Base-by-base conservation (phyloP, 2,888 invertebrate genomes). In the Pollenia griseotomentosa region DNA sequence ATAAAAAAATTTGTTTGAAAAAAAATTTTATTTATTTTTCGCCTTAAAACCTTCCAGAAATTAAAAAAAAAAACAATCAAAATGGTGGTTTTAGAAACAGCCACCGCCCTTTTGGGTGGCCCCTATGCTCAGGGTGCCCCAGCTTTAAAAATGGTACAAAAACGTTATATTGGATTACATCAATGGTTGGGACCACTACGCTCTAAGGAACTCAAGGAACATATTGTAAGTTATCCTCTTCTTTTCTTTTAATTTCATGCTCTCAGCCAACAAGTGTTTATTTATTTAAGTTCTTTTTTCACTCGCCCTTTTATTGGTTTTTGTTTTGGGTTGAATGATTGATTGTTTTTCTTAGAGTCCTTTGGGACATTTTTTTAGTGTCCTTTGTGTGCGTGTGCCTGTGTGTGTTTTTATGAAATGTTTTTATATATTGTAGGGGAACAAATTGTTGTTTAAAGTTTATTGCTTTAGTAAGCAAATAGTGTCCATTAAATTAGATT, bases 151-250 rank as follows among this genome's bases (percentile, higher is more conserved):
- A 96, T 97, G 95, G 95, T 97, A 94, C 97, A 97, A 92, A 97
- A 97, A 95, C 95, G 97, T 92, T 97, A 97, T 94, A 97, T 97
- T 93, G 97, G 97, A 94, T 95, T 97, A 93, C 98, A 98, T 94
- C 97, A 97, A 94, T 97, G 97, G 97, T 95, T 97, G 92, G 96
- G 97, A 92, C 97, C 97, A 89, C 95, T 96, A 91, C 95, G 96
- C 89, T 94, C 95, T 92, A 97, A 97, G 95, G 97, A 97, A 94
- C 95, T 96, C 92, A 96, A 96, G 94, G 95, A 96, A 91, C 96
- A 96, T 95, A 95, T 96, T 94, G 96, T 96, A 95, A 95, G 95
- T 94, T 77, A 48, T 19, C 0, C 6, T 16, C 1, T 16, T n/a
- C 3, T 19, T 10, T 9, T n/a, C 12, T 12, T 71, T 5, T 2